phyloP scores from a whole-genome alignment of 2,888 invertebrate genomes.

The Petrophora chlorosata region DNA sequence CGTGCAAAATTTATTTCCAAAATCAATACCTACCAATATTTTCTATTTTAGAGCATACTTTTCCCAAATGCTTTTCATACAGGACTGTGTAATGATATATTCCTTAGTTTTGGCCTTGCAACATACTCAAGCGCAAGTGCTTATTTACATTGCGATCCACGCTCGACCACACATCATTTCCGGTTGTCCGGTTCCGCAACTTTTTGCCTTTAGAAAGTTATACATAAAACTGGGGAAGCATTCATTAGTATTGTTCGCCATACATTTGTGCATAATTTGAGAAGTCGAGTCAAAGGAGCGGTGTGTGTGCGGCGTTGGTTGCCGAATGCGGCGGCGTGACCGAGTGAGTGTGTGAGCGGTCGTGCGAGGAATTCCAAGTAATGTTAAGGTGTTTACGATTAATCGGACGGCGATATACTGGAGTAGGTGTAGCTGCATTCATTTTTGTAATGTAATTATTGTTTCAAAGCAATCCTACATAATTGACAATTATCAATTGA shows the following conservation, averaged over 20 bases:
- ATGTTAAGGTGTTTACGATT: slow-evolving; percentile 38
- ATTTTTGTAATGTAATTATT: too few relatives aligned
- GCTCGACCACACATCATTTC: slow-evolving; percentile 37
- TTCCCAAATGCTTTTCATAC: too few relatives aligned
- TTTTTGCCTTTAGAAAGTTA: slow-evolving; percentile 52
- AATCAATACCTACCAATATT: too few relatives aligned
- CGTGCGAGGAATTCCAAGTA: slow-evolving; percentile 40
- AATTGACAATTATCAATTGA: too few relatives aligned
- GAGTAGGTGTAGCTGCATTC: not conserved
- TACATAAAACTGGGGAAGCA: slow-evolving; percentile 32
- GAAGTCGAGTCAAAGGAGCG: slow-evolving; percentile 22
- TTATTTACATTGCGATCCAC: slow-evolving; percentile 30
- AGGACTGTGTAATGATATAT: too few relatives aligned
- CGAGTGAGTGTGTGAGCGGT: slow-evolving; percentile 16
- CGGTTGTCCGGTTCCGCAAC: slow-evolving; percentile 47
- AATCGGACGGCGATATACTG: slow-evolving; percentile 27
- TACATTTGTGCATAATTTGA: slow-evolving; percentile 40
- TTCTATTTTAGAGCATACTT: too few relatives aligned
- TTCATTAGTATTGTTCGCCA: slow-evolving; percentile 37
- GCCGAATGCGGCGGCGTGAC: slow-evolving; percentile 28
- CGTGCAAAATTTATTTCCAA: too few relatives aligned
- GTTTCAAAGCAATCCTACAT: too few relatives aligned
- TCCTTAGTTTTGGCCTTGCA: slow-evolving; percentile 22
- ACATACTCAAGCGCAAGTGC: slow-evolving; percentile 10
- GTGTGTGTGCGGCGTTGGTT: slow-evolving; percentile 38